A percentile compares a stretch with the other conserved stretches of the same genome.
Conservation (phyloP, 2,113 vertebrate genomes). For the Megaceryle torquata region DNA sequence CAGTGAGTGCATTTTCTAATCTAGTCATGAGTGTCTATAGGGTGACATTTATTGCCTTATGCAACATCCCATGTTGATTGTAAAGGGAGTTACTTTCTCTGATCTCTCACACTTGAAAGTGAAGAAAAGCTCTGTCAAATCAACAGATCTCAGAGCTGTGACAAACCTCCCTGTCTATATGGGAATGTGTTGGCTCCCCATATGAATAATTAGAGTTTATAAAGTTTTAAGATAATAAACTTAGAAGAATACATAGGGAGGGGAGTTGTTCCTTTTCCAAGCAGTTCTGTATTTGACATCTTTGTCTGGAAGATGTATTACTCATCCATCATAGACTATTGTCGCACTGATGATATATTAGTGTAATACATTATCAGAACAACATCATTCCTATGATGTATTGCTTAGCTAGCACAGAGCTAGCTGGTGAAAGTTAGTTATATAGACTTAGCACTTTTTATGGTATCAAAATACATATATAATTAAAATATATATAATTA, state of each 20-base stretch:
- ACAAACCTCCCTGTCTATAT: neutral
- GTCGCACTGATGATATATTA: constrained; percentile 66
- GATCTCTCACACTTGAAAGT: neutral
- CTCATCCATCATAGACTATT: constrained; percentile 64
- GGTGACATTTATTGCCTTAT: constrained; percentile 25
- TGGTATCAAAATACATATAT: neutral
- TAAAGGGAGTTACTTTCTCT: constrained; percentile 29
- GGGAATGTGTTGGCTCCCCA: constrained; percentile 21
- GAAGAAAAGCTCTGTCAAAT: neutral
- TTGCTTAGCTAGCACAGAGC: constrained; percentile 34
- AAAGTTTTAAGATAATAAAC: constrained; percentile 33
- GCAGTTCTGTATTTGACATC: constrained; percentile 45
- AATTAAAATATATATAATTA: neutral
- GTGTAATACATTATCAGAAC: constrained; percentile 72
- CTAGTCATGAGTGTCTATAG: neutral
- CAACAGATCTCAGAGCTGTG: constrained; percentile 8
- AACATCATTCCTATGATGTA: constrained; percentile 56
- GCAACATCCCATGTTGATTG: constrained; percentile 33
- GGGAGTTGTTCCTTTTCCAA: constrained; percentile 10
- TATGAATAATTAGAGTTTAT: constrained; percentile 26
- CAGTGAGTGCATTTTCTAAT: neutral
- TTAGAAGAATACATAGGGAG: neutral
- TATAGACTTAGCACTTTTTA: constrained; percentile 54
- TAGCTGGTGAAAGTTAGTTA: constrained; percentile 36
- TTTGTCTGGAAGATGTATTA: constrained; percentile 69